Evolutionary conservation across 2,113 vertebrate species (phyloP), one percentile per base, ranked within the genome.

Genomic region (Lamprologus tigripictilis): DNA sequence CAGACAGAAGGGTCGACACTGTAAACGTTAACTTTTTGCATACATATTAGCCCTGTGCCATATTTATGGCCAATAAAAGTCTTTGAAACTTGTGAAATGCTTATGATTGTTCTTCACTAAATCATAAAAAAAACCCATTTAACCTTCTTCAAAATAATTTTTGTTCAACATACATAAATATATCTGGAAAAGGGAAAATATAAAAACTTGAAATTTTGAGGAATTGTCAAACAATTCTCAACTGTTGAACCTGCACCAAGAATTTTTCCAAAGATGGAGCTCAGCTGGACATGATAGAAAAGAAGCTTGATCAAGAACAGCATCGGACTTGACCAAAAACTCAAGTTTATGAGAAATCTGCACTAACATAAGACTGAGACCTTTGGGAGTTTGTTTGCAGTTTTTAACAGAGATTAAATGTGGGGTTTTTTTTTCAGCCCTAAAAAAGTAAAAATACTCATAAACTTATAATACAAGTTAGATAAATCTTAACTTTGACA

Each of bases 381-480:
- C 21, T 21, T 42, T 66, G 12, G 35, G 35, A 71, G 35, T 42
- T 71, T 71, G 35, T 23, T 23, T 71, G n/a, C 35, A 21, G 35
- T 68, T 68, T 40, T 68, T 68, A 21, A 68, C 63, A 40, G 35
- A 21, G 19, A 21, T 68, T 21, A 40, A 40, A 21, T 14, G 4
- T 35, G 31, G 0, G 1, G 0, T 0, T 0, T 13, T 35, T 33
- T 63, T 66, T 66, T 5, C 61, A 66, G 61, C 61, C 31, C 31
- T 35, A 35, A 35, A 66, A 33, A 5, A 66, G 31, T 35, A 66
- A n/a, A 37, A 66, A n/a, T 66, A 35, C 61, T 66, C 17, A 35
- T 37, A 37, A 66, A 66, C 10, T 0, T 66, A 37, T n/a, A n/a
- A 66, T 66, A 66, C 17, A 66, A 37, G 33, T 66, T 66, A 66